Percentiles rank a stretch among this genome's conserved stretches.
phyloP scores from a whole-genome alignment of 2,888 invertebrate genomes.

The Corbicula japonica region DNA sequence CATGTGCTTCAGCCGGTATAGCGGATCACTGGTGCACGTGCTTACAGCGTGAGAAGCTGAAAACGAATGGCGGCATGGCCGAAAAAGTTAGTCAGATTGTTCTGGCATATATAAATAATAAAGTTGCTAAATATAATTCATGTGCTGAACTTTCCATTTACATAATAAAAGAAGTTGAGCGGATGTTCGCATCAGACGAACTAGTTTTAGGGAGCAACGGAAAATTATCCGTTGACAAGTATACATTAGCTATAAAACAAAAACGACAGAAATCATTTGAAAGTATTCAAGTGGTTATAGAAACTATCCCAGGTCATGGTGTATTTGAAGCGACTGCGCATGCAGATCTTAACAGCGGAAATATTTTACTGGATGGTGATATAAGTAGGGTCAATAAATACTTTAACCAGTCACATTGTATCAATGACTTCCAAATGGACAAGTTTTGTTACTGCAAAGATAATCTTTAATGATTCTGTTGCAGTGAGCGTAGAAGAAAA shows the following conservation, averaged over 20 bases:
- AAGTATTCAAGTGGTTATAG: neutral
- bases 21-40: slow-evolving; percentile 1
- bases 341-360: neutral
- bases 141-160: neutral
- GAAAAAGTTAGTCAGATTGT: neutral
- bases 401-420: neutral
- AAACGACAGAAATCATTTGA: neutral
- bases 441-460: slow-evolving; percentile 13
- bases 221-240: neutral
- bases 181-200: neutral
- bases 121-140: neutral
- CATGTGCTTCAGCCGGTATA: slow-evolving; percentile 3
- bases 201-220: neutral
- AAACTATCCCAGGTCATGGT: neutral
- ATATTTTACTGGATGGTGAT: neutral
- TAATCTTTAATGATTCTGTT: too few species aligned
- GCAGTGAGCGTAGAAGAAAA: too few species aligned
- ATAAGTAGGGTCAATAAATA: neutral
- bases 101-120: neutral
- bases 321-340: neutral
- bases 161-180: neutral
- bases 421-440: neutral
- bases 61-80: neutral
- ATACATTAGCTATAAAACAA: neutral
- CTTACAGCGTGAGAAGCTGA: neutral